Percentiles rank a stretch among this genome's conserved stretches.
phyloP scores from a whole-genome alignment of 2,113 vertebrate genomes.

The Bettongia penicillata region DNA sequence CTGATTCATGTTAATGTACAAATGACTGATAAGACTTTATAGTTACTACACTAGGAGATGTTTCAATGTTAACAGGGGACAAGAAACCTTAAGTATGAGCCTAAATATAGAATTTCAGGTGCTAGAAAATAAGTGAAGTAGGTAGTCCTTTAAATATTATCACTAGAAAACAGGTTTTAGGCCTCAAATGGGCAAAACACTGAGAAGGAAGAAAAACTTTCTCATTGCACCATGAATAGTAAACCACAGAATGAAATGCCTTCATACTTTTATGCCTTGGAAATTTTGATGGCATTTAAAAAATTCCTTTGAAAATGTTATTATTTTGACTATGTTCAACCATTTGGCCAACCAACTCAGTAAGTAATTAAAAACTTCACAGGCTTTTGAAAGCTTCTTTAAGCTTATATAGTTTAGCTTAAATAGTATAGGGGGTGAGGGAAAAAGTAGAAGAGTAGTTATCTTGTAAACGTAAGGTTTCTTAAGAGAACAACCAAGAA shows the following conservation, averaged over 20 bases:
- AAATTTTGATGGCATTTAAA: slow-evolving; percentile 50
- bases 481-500: not conserved
- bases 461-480: not conserved
- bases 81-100: too few relatives aligned
- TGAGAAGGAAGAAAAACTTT: not conserved
- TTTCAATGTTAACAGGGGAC: too few relatives aligned
- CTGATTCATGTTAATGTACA: not conserved
- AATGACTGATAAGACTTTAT: not conserved
- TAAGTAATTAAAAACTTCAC: slow-evolving; percentile 70
- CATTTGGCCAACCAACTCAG: slow-evolving; percentile 65
- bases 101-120: not conserved
- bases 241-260: not conserved
- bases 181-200: not conserved
- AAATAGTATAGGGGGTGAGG: not conserved
- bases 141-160: not conserved
- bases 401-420: slow-evolving; percentile 34
- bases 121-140: not conserved
- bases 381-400: slow-evolving; percentile 66
- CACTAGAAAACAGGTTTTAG: not conserved
- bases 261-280: not conserved
- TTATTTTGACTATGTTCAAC: slow-evolving; percentile 68
- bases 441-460: not conserved
- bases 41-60: not conserved
- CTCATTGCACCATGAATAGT: not conserved
- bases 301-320: slow-evolving; percentile 59